A percentile compares a stretch with the other conserved stretches of the same genome.
phyloP scores from a whole-genome alignment of 1,140 invertebrate genomes.

The Drosophila triauraria region DNA sequence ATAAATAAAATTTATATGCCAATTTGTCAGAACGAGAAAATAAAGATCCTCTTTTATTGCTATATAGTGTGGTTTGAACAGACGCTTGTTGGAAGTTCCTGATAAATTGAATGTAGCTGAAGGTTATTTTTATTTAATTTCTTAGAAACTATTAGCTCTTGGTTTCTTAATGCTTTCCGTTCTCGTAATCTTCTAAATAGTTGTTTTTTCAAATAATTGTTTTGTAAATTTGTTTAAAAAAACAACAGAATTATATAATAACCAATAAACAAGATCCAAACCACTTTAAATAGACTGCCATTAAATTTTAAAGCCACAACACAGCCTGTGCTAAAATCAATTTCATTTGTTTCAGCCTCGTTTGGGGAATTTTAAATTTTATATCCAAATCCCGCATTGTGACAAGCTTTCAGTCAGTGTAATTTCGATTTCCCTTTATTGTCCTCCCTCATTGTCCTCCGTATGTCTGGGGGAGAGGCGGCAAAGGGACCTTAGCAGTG shows the following conservation, averaged over 20 bases:
- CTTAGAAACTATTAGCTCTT: neutral
- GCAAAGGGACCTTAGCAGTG: conserved; percentile 13
- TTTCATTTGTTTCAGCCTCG: conserved; percentile 16
- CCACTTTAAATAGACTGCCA: conserved; percentile 1
- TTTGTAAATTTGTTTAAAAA: neutral
- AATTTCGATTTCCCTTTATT: conserved; percentile 54
- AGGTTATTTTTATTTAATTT: neutral
- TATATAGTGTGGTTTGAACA: neutral
- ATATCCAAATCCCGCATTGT: conserved; percentile 40
- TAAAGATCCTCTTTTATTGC: conserved; percentile 5
- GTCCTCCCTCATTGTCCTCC: conserved; percentile 34
- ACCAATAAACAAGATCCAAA: neutral
- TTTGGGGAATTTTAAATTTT: conserved; percentile 31
- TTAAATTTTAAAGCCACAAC: conserved; percentile 31
- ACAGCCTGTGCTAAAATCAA: conserved; percentile 28
- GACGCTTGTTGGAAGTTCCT: neutral
- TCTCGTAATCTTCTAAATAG: neutral
- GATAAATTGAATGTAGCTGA: neutral
- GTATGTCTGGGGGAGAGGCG: neutral
- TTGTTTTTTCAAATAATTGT: neutral
- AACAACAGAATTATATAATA: neutral
- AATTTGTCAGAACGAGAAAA: conserved; percentile 15
- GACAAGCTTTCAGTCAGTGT: conserved; percentile 39
- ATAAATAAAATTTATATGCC: neutral
- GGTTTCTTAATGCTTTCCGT: too few relatives aligned